A percentile compares a stretch with the other conserved stretches of the same genome.
Evolutionary conservation across 2,113 vertebrate genomes (phyloP).

Genomic region (Columbina picui): DNA sequence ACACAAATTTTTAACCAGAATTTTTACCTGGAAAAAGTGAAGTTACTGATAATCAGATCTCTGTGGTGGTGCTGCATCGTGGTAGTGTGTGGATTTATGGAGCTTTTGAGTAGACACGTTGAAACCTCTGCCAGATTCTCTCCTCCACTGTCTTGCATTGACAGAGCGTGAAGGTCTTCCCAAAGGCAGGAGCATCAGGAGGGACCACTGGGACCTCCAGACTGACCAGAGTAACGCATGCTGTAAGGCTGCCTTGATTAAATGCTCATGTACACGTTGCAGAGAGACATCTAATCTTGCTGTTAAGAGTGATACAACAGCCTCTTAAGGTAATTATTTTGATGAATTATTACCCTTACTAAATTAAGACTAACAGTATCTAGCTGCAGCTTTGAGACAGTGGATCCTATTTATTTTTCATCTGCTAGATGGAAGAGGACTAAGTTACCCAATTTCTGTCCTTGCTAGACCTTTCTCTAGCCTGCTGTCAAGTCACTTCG

Average conservation of each 20-base stretch:
- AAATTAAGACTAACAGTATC: background rate
- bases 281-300: background rate
- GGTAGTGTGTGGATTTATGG: background rate
- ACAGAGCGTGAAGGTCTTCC: background rate
- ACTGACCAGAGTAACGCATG: background rate
- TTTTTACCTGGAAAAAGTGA: background rate
- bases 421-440: background rate
- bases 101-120: background rate
- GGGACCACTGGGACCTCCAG: background rate
- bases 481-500: background rate
- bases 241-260: background rate
- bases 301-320: background rate
- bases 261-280: background rate
- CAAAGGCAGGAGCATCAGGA: background rate
- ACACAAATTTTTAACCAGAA: background rate
- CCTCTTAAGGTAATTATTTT: background rate
- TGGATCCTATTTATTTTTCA: background rate
- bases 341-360: background rate
- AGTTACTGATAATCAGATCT: background rate
- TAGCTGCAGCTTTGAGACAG: background rate
- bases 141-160: background rate
- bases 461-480: background rate
- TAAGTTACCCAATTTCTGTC: background rate
- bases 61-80: accelerated
- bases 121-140: background rate